Evolutionary conservation across 2,888 invertebrate genomes (phyloP).

Genomic region (Arctia plantaginis): DNA sequence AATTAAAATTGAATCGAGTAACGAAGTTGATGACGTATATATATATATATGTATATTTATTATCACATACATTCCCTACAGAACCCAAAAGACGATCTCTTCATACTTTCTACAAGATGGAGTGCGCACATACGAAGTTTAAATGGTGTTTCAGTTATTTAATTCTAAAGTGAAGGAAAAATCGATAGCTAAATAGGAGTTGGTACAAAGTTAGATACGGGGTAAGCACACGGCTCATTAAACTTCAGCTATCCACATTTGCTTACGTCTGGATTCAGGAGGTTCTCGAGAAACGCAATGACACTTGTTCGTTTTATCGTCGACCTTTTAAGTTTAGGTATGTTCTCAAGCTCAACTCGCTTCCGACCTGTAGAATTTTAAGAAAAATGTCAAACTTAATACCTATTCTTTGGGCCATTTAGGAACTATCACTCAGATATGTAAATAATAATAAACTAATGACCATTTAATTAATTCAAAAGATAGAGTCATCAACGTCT

Average conservation of each 20-base stretch:
- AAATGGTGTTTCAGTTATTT: constrained; percentile 59
- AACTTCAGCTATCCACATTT: constrained; percentile 76
- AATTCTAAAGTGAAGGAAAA: constrained; percentile 62
- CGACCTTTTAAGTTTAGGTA: constrained; percentile 64
- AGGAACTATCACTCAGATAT: background rate
- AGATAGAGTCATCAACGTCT: background rate
- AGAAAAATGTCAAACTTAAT: constrained; percentile 47
- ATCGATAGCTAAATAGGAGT: constrained; percentile 65
- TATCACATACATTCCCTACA: background rate
- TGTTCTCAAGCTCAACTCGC: constrained; percentile 63
- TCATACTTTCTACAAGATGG: constrained; percentile 43
- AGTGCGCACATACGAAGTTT: constrained; percentile 51
- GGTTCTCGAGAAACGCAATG: constrained; percentile 68
- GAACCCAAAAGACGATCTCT: constrained; percentile 27
- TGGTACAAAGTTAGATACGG: constrained; percentile 67
- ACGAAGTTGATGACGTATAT: constrained; percentile 11
- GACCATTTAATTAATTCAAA: background rate
- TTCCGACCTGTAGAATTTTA: constrained; percentile 48
- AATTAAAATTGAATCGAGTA: constrained; percentile 20
- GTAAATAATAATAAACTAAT: background rate
- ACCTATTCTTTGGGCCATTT: constrained; percentile 34
- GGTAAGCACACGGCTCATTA: constrained; percentile 72
- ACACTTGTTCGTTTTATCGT: constrained; percentile 75
- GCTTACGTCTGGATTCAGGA: constrained; percentile 72
- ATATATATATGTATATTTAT: background rate